A percentile compares a stretch with the other conserved stretches of the same genome.
Evolutionary conservation across 2,888 invertebrate species (phyloP).

Genomic region (Diachrysia chrysitis): DNA sequence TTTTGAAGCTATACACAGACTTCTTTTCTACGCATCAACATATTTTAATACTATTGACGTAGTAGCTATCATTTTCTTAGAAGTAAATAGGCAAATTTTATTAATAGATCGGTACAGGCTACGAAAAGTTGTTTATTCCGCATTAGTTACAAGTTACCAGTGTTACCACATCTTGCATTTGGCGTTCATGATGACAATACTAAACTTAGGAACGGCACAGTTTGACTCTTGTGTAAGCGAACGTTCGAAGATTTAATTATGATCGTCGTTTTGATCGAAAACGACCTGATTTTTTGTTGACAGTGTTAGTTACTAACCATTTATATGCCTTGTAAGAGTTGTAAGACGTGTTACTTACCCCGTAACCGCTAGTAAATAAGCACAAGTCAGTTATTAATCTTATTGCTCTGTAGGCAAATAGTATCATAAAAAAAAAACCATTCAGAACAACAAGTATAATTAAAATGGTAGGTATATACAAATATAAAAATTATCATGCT

Average conservation of each 20-base stretch:
- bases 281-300: background rate
- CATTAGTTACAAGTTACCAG: constrained; percentile 9
- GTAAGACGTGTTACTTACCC: background rate
- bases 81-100: too few species aligned
- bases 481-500: too few species aligned
- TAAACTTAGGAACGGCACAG: constrained; percentile 9
- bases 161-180: constrained; percentile 27
- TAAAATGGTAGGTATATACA: too few species aligned
- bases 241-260: background rate
- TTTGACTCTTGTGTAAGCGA: constrained; percentile 2
- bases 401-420: background rate
- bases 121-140: constrained; percentile 7
- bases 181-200: constrained; percentile 12
- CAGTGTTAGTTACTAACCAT: background rate
- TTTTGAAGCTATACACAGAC: background rate
- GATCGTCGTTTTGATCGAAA: constrained; percentile 15
- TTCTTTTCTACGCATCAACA: background rate
- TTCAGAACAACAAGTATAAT: too few species aligned
- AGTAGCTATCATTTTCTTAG: too few species aligned
- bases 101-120: too few species aligned
- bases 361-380: background rate
- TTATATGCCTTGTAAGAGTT: too few species aligned
- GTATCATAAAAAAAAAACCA: background rate
- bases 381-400: background rate
- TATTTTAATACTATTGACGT: too few species aligned